Evolutionary conservation across 1,140 invertebrate species (phyloP).

Genomic region (Trichonephila clavipes): DNA sequence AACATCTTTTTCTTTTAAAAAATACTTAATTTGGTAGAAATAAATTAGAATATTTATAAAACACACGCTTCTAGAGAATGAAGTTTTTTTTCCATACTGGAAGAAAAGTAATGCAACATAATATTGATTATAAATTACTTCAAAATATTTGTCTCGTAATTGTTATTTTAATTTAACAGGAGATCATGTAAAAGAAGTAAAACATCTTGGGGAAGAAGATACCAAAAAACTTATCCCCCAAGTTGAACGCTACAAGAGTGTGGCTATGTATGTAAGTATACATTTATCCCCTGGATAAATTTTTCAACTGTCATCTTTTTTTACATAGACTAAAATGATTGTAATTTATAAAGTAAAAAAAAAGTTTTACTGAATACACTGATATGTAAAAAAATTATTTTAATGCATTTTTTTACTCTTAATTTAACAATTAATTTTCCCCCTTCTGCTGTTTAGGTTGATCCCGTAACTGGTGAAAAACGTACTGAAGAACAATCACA

Average conservation of each 20-base stretch:
- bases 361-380: no score
- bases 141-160: no score
- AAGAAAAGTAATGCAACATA: no score
- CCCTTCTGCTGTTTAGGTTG: constrained; percentile 22
- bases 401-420: not conserved
- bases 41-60: no score
- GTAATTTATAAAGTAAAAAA: no score
- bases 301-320: not conserved
- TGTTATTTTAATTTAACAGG: constrained; percentile 9
- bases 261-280: constrained; percentile 72
- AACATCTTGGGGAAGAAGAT: constrained; percentile 76
- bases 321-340: no score
- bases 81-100: no score
- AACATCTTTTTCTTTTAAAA: no score
- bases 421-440: constrained; percentile 17
- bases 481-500: constrained; percentile 76
- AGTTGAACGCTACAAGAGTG: constrained; percentile 75
- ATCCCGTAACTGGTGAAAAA: constrained; percentile 72
- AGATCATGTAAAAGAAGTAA: constrained; percentile 68
- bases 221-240: constrained; percentile 76
- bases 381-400: no score
- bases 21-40: no score
- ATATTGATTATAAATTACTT: no score
- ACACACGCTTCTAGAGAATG: no score
- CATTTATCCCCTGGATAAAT: not conserved